Conservation (phyloP, 2,888 invertebrate species). For the Luperina nickerlii region DNA sequence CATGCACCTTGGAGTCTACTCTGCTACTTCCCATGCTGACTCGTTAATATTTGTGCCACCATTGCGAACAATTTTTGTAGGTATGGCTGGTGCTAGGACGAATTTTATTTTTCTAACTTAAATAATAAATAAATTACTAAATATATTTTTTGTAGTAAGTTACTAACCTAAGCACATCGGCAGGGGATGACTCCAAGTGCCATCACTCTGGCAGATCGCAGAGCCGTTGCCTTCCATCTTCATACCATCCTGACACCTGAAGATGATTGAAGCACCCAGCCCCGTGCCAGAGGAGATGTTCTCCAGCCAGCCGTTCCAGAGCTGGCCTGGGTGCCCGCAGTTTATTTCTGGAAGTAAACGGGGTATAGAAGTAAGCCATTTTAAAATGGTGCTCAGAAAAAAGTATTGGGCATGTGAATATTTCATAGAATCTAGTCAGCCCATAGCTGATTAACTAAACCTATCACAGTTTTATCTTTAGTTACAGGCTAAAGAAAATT, state of each 20-base stretch:
- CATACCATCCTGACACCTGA: slow-evolving; percentile 98
- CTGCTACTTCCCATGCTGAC: neutral
- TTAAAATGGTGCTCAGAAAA: neutral
- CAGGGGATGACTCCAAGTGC: slow-evolving; percentile 97
- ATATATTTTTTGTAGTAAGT: neutral
- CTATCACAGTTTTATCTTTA: neutral
- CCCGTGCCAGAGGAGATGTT: slow-evolving; percentile 97
- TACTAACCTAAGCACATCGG: slow-evolving; percentile 96
- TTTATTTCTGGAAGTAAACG: slow-evolving; percentile 94
- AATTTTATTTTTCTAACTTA: fast-evolving
- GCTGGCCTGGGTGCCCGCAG: slow-evolving; percentile 97
- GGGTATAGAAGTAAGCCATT: slow-evolving; percentile 7
- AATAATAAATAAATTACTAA: neutral
- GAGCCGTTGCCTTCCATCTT: slow-evolving; percentile 96
- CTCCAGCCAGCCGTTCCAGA: slow-evolving; percentile 99
- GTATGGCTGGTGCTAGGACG: neutral
- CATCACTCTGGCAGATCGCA: slow-evolving; percentile 97
- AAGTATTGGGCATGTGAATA: neutral
- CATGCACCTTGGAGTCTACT: neutral
- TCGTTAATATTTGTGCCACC: neutral
- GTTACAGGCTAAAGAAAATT: neutral
- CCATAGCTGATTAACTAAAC: neutral
- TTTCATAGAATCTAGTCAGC: neutral
- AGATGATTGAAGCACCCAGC: slow-evolving; percentile 97
- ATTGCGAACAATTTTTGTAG: neutral